Base-by-base conservation (phyloP, 2,797 vertebrate genomes). In the Sarcoramphus papa region DNA sequence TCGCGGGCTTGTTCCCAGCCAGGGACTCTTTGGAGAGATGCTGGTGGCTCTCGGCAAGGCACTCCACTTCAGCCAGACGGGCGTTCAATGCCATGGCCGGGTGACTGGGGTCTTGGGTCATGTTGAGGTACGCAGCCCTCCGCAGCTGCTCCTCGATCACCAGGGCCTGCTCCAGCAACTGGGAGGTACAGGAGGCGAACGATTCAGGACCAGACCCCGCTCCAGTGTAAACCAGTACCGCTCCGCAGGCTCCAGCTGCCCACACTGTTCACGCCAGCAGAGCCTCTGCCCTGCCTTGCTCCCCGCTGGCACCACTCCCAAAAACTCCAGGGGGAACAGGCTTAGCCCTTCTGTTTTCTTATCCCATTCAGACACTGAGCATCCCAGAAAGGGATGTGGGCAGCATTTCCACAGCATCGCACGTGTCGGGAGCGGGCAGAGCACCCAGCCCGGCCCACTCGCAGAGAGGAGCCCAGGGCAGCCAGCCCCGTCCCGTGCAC, bases 21-120 rank as follows among this genome's bases (percentile, higher is more conserved):
- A 99, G 98, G 22, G 99, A 99, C 98, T 99, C 99, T 98, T 99
- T 99, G 97, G 99, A 99, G 97, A 99, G 98, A 95, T 99, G 99
- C 98, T 99, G 99, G 98, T 99, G 99, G 92, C 99, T 99, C 98
- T 99, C 99, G 0, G 99, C 99, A 98, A 99, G 98, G 97, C 99
- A 99, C 97, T 99, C 99, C 97, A 99, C 99, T 97, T 99, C 99
- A 0, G 99, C 98, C 95, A 99, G 99, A 90, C 99, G 99, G 1
- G 99, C 99, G 13, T 99, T 99, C 88, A 99, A 98, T 8, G 99
- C 99, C 99, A 99, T 99, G 98, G 99, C 99, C 0, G 99, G 99
- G 96, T 99, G 99, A 78, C 95, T 98, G 90, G 99, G 98, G 96
- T 99, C 99, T 98, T 99, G 99, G 87, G 98, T 99, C 99, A 99